Evolutionary conservation across 2,797 vertebrate genomes (phyloP), one percentile per base, ranked within the genome.

Genomic region (Parauchenoglanis punctatus): DNA sequence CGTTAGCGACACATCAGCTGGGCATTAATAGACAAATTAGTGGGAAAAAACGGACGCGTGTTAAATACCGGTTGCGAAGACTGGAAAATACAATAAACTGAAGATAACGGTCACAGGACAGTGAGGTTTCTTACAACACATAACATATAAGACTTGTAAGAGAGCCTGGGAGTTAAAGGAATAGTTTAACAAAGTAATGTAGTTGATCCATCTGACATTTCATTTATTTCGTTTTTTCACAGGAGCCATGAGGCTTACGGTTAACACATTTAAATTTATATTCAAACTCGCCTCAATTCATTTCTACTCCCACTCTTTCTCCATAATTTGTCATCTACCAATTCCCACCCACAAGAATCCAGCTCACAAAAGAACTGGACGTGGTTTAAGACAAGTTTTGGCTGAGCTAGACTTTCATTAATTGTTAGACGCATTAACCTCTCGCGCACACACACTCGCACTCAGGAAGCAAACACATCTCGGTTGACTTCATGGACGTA

Each of bases 11-110:
- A 35, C 86, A 87, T 93, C 94, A 94, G 93, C 92, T 94, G 95
- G 91, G 89, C 65, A 70, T 95, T 94, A 93, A 94, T 93, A 92
- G 93, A 89, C 84, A 89, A 84, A 84, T 81, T 40, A 40, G 40
- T 3, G 40, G 23, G 88, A 84, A 85, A 84, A 85, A 85, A 56
- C 4, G n/a, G 40, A n/a, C 5, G 11, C 44, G 31, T 28, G 25
- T 17, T 25, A 81, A 25, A 59, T 81, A 59, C 46, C n/a, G 7
- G 18, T 7, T 49, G 54, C 49, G 25, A 76, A 25, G 31, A 65
- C 0, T 20, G 52, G 70, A 56, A 67, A 85, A 65, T 58, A 35
- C 1, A 25, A 76, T 23, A 85, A 65, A 83, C 75, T 87, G 35
- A 59, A 67, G 28, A n/a, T 18, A 73, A 23, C 0, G 44, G n/a